Base-by-base conservation (phyloP, 2,888 invertebrate species). In the Chaetogeoica ovagalla region DNA sequence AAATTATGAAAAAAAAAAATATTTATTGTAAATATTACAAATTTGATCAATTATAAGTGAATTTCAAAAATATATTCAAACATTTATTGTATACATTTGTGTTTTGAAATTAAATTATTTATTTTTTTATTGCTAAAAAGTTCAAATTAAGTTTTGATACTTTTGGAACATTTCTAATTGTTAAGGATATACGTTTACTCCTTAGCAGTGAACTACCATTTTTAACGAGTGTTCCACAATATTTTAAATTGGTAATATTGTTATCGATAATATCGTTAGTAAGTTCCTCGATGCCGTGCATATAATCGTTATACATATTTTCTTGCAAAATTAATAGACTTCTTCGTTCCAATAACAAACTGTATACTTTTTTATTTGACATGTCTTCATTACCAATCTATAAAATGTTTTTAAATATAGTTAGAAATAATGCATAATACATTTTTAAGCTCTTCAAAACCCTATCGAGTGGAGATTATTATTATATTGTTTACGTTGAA, bases 141-240 rank as follows among this genome's bases (percentile, higher is more conserved):
- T 79, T 71, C 2, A 79, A 39, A 55, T 92, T 93, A 85, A 94
- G 89, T 87, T 91, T 91, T 79, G 91, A 90, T 62, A 94, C 93
- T 88, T 94, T 96, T 65, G 96, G 96, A 59, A 97, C 97, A 89
- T 95, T 92, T 85, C 98, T 89, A 84, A 98, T 95, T 19, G 97
- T 98, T 74, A 98, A 87, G 19, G 97, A 98, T 83, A 97, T 88
- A 84, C 98, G 90, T 9, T 92, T 94, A 15, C 87, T 87, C 84
- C 96, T 88, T 74, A 86, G 84, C 39, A 95, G 84, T 73, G 86
- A 86, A 81, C 90, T 87, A 59, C 90, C 91, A 79, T 88, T 86
- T 23, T 86, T 85, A 86, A 90, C 90, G 75, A 87, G 86, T 81
- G 86, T 85, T 74, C 88, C 88, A 86, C 92, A 93, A 84, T 90